These are phyloP conservation scores for Melanotaenia parkinsoni DNA, from an alignment of 2,797 vertebrate species.

Conservation along the genomic window DNA sequence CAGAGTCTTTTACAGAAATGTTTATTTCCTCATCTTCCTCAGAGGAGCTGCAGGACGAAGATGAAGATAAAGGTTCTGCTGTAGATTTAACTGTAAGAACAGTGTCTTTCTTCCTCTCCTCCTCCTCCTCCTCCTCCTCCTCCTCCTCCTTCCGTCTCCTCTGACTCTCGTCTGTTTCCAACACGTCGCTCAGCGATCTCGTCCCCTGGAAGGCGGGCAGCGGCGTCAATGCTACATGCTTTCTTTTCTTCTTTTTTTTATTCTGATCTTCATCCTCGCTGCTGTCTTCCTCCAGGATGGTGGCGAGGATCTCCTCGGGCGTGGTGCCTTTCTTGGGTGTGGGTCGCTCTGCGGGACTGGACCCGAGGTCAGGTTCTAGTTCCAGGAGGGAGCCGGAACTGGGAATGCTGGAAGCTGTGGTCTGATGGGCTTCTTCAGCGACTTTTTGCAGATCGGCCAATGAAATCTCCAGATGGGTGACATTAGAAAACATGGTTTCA, in stretches of 20 bases:
- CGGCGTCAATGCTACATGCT: neutral
- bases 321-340: slow-evolving; percentile 68
- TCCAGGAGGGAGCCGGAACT: neutral
- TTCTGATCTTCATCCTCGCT: slow-evolving; percentile 59
- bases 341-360: neutral
- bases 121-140: neutral
- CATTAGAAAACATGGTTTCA: slow-evolving; percentile 87
- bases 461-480: slow-evolving; percentile 83
- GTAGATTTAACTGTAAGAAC: neutral
- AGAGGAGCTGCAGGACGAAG: slow-evolving; percentile 31
- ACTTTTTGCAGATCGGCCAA: slow-evolving; percentile 86
- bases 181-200: slow-evolving; percentile 61
- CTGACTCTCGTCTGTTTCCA: neutral
- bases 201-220: slow-evolving; percentile 89
- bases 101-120: neutral
- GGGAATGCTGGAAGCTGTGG: slow-evolving; percentile 34
- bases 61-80: slow-evolving; percentile 24
- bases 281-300: slow-evolving; percentile 82
- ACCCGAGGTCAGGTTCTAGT: neutral
- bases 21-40: slow-evolving; percentile 28
- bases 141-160: neutral
- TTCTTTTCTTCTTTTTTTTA: slow-evolving; percentile 58
- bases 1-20: neutral
- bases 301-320: slow-evolving; percentile 89
- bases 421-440: slow-evolving; percentile 53